Evolutionary conservation across 2,113 vertebrate species (phyloP).

Genomic region (Okapia johnstoni): DNA sequence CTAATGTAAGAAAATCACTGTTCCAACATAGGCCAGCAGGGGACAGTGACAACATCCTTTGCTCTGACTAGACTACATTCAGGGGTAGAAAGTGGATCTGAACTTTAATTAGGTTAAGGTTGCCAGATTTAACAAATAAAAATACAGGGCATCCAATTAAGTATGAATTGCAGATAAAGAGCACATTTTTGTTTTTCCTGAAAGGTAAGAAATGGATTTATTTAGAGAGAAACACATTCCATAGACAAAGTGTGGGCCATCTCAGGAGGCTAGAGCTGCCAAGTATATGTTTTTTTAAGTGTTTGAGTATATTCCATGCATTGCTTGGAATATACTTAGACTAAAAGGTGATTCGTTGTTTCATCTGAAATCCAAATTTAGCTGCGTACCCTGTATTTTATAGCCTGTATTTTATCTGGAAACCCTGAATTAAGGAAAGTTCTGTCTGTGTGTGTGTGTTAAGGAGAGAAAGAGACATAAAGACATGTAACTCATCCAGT

Average conservation of each 20-base stretch:
- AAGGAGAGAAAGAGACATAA: background rate
- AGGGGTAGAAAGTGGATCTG: background rate
- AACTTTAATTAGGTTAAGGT: background rate
- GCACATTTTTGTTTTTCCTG: background rate
- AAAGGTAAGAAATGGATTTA: background rate
- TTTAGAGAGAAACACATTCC: background rate
- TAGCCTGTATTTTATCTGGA: background rate
- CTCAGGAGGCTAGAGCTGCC: background rate
- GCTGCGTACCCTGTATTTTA: background rate
- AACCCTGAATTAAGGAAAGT: background rate
- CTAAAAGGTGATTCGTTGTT: background rate
- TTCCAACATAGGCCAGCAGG: background rate
- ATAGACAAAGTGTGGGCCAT: background rate
- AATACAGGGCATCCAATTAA: background rate
- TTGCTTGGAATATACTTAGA: background rate
- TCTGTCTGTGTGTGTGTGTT: background rate
- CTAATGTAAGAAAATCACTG: background rate
- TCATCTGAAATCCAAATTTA: background rate
- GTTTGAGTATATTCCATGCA: background rate
- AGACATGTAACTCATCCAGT: background rate
- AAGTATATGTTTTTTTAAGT: background rate
- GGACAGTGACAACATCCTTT: background rate
- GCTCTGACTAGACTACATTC: background rate
- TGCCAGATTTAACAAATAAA: conserved; percentile 16
- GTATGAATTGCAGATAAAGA: background rate